Evolutionary conservation across 2,113 vertebrate genomes (phyloP).

Genomic region (Synodontis membranacea): DNA sequence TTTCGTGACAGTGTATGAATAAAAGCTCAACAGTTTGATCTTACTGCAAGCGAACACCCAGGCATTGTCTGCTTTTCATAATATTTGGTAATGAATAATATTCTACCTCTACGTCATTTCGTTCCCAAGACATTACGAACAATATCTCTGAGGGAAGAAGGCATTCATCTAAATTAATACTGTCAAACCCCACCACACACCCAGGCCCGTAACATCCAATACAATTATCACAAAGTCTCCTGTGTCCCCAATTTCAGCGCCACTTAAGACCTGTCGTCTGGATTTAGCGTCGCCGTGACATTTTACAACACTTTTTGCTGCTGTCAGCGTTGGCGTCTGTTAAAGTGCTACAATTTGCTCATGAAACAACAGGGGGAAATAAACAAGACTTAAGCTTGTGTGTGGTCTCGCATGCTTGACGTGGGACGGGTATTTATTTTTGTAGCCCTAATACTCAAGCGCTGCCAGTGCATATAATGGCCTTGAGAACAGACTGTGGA

Average conservation of each 20-base stretch:
- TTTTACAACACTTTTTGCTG: slow-evolving; percentile 48
- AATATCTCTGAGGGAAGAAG: slow-evolving; percentile 36
- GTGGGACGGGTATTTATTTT: slow-evolving; percentile 24
- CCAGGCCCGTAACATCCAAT: slow-evolving; percentile 43
- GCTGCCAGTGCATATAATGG: background rate
- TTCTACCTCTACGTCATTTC: slow-evolving; percentile 14
- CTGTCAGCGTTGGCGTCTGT: slow-evolving; percentile 31
- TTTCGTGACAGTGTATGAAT: background rate
- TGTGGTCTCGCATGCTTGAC: background rate
- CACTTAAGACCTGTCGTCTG: slow-evolving; percentile 44
- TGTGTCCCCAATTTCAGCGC: slow-evolving; percentile 34
- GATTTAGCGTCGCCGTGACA: slow-evolving; percentile 51
- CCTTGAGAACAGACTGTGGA: background rate
- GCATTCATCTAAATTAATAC: slow-evolving; percentile 54
- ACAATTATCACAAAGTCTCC: slow-evolving; percentile 52
- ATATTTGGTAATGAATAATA: slow-evolving; percentile 18
- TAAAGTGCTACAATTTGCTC: slow-evolving; percentile 27
- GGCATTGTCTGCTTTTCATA: background rate
- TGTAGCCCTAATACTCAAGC: slow-evolving; percentile 1
- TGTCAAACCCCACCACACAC: slow-evolving; percentile 51
- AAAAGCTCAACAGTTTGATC: background rate
- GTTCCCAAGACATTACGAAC: slow-evolving; percentile 38
- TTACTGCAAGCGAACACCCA: background rate
- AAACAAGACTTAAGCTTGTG: slow-evolving; percentile 20
- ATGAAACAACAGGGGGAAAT: slow-evolving; percentile 29